These are phyloP conservation scores for Monopterus albus DNA, from an alignment of 2,113 vertebrate species.

Conservation along the genomic window DNA sequence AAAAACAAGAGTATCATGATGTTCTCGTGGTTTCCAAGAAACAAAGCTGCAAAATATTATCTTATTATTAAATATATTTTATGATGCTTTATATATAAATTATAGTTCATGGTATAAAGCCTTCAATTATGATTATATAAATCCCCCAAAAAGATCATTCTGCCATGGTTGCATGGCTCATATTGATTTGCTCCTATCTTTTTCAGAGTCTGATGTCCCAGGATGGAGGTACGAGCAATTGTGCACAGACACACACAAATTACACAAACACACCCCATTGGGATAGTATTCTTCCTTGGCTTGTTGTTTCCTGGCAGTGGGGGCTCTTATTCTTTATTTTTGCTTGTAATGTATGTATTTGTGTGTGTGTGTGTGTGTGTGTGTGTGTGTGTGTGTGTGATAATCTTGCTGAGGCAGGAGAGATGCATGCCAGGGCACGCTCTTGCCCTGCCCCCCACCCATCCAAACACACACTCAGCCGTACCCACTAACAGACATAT, in stretches of 20 bases:
- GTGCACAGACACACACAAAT: conserved; percentile 25
- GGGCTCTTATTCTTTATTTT: no score
- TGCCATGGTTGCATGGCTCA: not conserved
- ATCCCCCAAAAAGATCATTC: not conserved
- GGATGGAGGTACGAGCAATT: conserved; percentile 87
- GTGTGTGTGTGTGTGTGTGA: conserved; percentile 55
- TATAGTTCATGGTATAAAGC: not conserved
- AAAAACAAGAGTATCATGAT: no score
- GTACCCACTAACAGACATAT: conserved; percentile 24
- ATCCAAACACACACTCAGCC: conserved; percentile 45
- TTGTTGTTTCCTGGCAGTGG: conserved; percentile 20
- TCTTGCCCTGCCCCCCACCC: conserved; percentile 48
- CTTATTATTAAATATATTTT: not conserved
- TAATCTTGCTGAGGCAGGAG: conserved; percentile 76
- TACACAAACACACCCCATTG: conserved; percentile 2
- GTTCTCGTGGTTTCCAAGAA: no score
- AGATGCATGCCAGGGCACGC: conserved; percentile 56
- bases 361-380: conserved; percentile 5
- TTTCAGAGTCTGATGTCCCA: conserved; percentile 90
- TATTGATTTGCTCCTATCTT: conserved; percentile 32
- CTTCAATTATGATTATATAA: not conserved
- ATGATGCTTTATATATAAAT: not conserved
- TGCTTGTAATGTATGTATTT: no score
- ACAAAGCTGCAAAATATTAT: not conserved
- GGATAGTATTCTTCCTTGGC: not conserved